A percentile compares a stretch with the other conserved stretches of the same genome.
Evolutionary conservation across 2,113 vertebrate species (phyloP).

Genomic region (Macquaria ambigua): DNA sequence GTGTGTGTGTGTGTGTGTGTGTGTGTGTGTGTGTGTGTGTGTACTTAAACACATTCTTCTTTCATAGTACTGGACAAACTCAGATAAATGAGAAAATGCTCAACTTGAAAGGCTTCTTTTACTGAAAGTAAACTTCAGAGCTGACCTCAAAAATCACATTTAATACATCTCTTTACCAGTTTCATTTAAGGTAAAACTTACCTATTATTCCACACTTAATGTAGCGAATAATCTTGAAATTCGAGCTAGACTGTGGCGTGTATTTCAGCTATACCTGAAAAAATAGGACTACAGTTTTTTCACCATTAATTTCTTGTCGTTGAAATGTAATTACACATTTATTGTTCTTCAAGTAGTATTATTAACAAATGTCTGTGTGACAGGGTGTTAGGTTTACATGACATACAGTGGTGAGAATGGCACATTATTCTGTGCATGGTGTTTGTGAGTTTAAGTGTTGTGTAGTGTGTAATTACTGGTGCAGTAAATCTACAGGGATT

Average conservation of each 20-base stretch:
- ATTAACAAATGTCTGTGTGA: neutral
- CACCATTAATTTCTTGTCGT: neutral
- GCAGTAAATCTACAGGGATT: neutral
- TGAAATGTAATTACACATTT: neutral
- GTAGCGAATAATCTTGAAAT: neutral
- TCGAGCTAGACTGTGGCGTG: neutral
- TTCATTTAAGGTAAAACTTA: neutral
- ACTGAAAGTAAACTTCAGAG: neutral
- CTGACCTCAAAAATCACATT: neutral
- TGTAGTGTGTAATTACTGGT: neutral
- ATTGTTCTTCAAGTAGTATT: neutral
- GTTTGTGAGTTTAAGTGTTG: neutral
- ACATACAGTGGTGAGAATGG: neutral
- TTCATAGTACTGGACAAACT: slow-evolving; percentile 14
- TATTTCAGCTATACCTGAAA: neutral
- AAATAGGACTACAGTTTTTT: neutral
- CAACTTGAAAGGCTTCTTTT: slow-evolving; percentile 22
- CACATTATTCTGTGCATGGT: neutral
- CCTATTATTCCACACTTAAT: neutral
- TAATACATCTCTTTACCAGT: neutral
- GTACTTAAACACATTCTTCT: slow-evolving; percentile 17
- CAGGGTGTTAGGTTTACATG: neutral
- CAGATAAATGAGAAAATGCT: slow-evolving; percentile 7
- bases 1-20: neutral
- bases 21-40: neutral